Conservation (phyloP, 2,888 invertebrate species). For the Boloria euphrosyne region DNA sequence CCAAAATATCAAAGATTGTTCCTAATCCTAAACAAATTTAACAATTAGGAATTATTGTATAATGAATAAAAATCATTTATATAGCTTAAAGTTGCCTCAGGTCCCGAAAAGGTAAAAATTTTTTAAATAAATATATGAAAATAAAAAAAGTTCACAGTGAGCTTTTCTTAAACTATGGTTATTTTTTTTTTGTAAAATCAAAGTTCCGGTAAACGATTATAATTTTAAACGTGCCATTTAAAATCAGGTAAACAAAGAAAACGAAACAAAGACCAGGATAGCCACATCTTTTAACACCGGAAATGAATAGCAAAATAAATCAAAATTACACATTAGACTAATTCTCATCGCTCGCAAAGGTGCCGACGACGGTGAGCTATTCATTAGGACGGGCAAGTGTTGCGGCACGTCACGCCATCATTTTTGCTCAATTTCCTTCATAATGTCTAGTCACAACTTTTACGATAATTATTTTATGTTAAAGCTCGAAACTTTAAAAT, state of each 20-base stretch:
- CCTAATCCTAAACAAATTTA: conserved; percentile 61
- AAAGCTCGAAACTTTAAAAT: too few species aligned
- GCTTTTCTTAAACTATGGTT: too few species aligned
- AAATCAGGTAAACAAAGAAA: conserved; percentile 22
- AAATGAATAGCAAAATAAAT: conserved; percentile 74
- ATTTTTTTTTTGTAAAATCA: neutral
- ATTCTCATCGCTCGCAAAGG: conserved; percentile 54
- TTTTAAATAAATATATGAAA: too few species aligned
- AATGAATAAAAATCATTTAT: neutral
- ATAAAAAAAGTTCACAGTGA: too few species aligned
- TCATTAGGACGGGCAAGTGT: conserved; percentile 57
- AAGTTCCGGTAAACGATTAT: conserved; percentile 11
- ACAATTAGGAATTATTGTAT: neutral
- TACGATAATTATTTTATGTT: too few species aligned
- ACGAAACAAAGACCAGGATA: conserved; percentile 13
- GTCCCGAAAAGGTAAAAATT: neutral
- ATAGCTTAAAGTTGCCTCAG: too few species aligned
- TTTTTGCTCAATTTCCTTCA: conserved; percentile 24
- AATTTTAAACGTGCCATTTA: conserved; percentile 1
- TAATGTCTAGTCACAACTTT: neutral
- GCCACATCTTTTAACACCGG: conserved; percentile 68
- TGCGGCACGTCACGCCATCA: conserved; percentile 48
- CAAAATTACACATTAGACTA: conserved; percentile 75
- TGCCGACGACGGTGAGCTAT: conserved; percentile 56
- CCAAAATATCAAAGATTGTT: conserved; percentile 48